Base-by-base conservation (phyloP, 2,888 invertebrate species). In the Diplolepis rosae region DNA sequence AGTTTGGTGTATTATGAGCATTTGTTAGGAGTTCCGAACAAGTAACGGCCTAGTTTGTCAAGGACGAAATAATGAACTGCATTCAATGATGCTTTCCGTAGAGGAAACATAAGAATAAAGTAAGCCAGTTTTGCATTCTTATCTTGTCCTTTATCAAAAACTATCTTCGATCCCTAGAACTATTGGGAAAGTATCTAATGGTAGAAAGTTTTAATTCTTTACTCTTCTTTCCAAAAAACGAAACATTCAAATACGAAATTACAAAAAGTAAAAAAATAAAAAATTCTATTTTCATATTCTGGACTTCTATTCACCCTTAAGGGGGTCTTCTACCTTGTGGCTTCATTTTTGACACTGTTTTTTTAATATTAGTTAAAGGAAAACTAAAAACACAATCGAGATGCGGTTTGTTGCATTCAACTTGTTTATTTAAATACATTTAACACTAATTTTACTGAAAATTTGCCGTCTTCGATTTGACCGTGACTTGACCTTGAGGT, bases 21-120 rank as follows among this genome's bases (percentile, higher is more conserved):
- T 61, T 61, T 61, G 24, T 39, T 61, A 61, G 39, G 24, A 61
- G 61, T 61, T 61, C 24, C 39, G 39, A 61, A 61, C 39, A 61
- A 61, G 35, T 24, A 24, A 35, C 61, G 61, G 39, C 61, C 61
- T 61, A 61, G 22, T 61, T 61, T 61, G 39, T 61, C 61, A 61
- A 61, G 61, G 61, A 61, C 61, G 39, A 61, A 61, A 39, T 61
- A 61, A 61, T 61, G 61, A 61, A 39, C 39, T 61, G 61, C 61
- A 61, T 61, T 61, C 61, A 61, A 15, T 61, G 39, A 39, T 61
- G 61, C 24, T n/a, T n/a, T n/a, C 7, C 15, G 18, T n/a, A 54
- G 7, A 18, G 18, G 18, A 54, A 32, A 54, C 30, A 9, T 32
- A 32, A 28, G 32, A 15, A 39, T 61, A 61, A 61, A 61, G 24